phyloP scores from a whole-genome alignment of 2,888 invertebrate species.

The Tinea semifulvella region DNA sequence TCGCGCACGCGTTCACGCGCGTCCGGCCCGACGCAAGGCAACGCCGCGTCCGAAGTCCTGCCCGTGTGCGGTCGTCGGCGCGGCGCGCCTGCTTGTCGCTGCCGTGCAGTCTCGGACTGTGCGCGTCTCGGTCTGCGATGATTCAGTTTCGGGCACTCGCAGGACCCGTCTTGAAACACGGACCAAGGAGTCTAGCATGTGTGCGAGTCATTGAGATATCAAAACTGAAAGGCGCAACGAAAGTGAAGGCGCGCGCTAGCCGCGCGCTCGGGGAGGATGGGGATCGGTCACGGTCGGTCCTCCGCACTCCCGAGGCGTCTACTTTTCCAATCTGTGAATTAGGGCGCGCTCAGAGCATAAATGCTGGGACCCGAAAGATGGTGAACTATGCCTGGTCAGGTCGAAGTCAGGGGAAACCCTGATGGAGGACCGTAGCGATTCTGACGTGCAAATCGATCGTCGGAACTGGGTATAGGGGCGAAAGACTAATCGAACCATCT shows the following conservation, averaged over 20 bases:
- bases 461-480: slow-evolving; percentile 78
- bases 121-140: slow-evolving; percentile 34
- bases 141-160: slow-evolving; percentile 52
- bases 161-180: slow-evolving; percentile 82
- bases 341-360: slow-evolving; percentile 70
- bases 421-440: slow-evolving; percentile 78
- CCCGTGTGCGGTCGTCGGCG: slow-evolving; percentile 32
- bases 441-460: slow-evolving; percentile 85
- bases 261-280: slow-evolving; percentile 52
- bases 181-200: slow-evolving; percentile 79
- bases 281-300: slow-evolving; percentile 37
- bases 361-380: slow-evolving; percentile 78
- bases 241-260: slow-evolving; percentile 59
- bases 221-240: slow-evolving; percentile 73
- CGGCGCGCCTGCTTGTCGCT: slow-evolving; percentile 24
- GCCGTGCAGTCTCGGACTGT: slow-evolving; percentile 35
- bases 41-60: slow-evolving; percentile 29
- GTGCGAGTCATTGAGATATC: slow-evolving; percentile 72
- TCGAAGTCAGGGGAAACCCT: slow-evolving; percentile 74
- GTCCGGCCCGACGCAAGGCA: slow-evolving; percentile 32
- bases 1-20: slow-evolving; percentile 30
- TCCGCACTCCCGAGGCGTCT: slow-evolving; percentile 69
- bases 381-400: slow-evolving; percentile 78
- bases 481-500: slow-evolving; percentile 80
- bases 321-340: slow-evolving; percentile 43